Evolutionary conservation across 2,888 invertebrate genomes (phyloP), one percentile per base, ranked within the genome.

Genomic region (Apotomis turbidana): DNA sequence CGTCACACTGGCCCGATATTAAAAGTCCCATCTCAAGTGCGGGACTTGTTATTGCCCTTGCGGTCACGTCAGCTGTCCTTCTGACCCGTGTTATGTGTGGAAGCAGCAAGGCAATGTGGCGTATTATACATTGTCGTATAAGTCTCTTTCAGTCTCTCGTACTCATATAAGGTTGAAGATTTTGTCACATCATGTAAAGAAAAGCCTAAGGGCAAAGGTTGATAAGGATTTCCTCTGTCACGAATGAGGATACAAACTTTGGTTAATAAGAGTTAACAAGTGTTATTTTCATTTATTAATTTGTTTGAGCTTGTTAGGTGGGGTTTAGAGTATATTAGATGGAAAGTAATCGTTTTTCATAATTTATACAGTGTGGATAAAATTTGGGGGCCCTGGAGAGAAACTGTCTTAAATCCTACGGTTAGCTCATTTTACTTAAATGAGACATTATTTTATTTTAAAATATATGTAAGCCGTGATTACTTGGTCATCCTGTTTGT

Each of bases 11-110:
- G 76, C 70, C 78, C 80, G 77, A 86, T 88, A 88, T 88, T 88
- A 87, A 88, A 87, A 87, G 83, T 86, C 88, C 87, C 83, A 80
- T 78, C 83, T 87, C 87, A 87, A 84, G 83, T 80, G 80, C 74
- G 78, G 76, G 79, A 67, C 63, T 55, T 77, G 77, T 83, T 84
- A 83, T 84, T 83, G 79, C 79, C 75, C 76, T 74, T 76, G 87
- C 82, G 87, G 87, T 87, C 79, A 81, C 84, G 86, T 87, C 87
- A 86, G 81, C 85, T 84, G 86, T 85, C 87, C 78, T 51, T 76
- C 76, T 75, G 81, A 88, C 88, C 88, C 87, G 83, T 84, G 88
- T 88, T 87, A 87, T 79, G 46, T 49, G 70, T 60, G 41, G 51
- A 36, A 27, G 46, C 41, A 63, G 67, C 38, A 36, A 13, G 64